phyloP scores from a whole-genome alignment of 1,140 invertebrate genomes.

The Armadillidium nasatum region DNA sequence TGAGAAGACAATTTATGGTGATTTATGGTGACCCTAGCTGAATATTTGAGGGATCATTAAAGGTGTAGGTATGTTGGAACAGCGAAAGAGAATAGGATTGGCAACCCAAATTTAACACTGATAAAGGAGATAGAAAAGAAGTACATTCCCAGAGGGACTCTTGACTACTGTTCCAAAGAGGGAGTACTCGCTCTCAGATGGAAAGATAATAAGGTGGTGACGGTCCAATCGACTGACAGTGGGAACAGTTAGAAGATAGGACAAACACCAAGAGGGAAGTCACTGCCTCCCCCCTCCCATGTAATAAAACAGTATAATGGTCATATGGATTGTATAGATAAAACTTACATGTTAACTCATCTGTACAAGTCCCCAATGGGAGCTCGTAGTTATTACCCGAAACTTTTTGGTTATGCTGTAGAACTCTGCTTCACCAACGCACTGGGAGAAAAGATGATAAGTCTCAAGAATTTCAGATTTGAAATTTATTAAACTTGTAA shows the following conservation, averaged over 20 bases:
- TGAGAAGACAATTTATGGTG: too few relatives aligned
- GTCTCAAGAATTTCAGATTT: constrained; percentile 20
- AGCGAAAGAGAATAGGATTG: constrained; percentile 18
- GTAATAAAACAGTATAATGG: constrained; percentile 31
- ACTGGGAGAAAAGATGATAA: constrained; percentile 25
- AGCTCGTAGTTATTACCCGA: constrained; percentile 23
- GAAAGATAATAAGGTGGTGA: constrained; percentile 49
- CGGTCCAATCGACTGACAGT: constrained; percentile 47
- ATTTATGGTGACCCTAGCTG: not conserved
- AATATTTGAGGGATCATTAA: constrained; percentile 3
- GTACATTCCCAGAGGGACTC: constrained; percentile 2
- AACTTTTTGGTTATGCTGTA: constrained; percentile 25
- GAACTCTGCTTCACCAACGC: constrained; percentile 25
- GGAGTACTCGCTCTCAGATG: constrained; percentile 35
- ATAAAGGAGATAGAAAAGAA: constrained; percentile 9
- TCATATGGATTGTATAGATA: constrained; percentile 27
- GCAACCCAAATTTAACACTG: not conserved
- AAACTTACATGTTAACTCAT: constrained; percentile 25
- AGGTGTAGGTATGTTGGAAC: constrained; percentile 14
- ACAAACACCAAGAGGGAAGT: constrained; percentile 37
- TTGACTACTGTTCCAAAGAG: constrained; percentile 24
- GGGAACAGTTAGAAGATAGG: constrained; percentile 34
- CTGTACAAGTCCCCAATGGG: constrained; percentile 27
- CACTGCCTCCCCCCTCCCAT: not conserved
- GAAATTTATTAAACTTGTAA: not conserved